phyloP scores from a whole-genome alignment of 2,797 vertebrate genomes.

The Chaunax sp. region DNA sequence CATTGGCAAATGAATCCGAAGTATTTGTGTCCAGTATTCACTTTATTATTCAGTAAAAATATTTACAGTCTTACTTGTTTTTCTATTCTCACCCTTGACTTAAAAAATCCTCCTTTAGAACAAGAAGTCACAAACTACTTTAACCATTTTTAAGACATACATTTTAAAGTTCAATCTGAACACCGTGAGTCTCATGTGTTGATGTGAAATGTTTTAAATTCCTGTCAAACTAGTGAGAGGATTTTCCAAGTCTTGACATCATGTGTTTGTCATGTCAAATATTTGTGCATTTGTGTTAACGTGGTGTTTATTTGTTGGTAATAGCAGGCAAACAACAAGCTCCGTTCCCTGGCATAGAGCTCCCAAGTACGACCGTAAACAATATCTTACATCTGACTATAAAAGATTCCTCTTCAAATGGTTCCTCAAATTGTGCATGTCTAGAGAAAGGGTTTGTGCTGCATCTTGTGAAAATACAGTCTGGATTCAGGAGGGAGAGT shows the following conservation, averaged over 20 bases:
- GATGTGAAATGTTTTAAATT: neutral
- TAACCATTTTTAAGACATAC: neutral
- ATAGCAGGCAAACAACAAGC: slow-evolving; percentile 89
- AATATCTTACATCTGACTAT: slow-evolving; percentile 80
- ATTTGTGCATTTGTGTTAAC: slow-evolving; percentile 84
- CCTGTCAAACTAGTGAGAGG: slow-evolving; percentile 46
- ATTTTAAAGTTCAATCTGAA: too few species aligned
- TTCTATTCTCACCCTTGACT: slow-evolving; percentile 67
- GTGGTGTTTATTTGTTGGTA: slow-evolving; percentile 88
- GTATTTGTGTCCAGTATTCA: slow-evolving; percentile 47
- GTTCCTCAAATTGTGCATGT: slow-evolving; percentile 83
- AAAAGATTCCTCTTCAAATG: slow-evolving; percentile 79
- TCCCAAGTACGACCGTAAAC: slow-evolving; percentile 87
- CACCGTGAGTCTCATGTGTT: slow-evolving; percentile 12
- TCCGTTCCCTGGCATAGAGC: slow-evolving; percentile 88
- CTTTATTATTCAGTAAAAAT: slow-evolving; percentile 55
- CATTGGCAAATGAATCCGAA: slow-evolving; percentile 78
- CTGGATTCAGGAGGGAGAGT: slow-evolving; percentile 62
- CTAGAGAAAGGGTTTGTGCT: slow-evolving; percentile 76
- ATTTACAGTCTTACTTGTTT: slow-evolving; percentile 61
- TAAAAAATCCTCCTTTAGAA: slow-evolving; percentile 73
- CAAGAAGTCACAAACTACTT: slow-evolving; percentile 1
- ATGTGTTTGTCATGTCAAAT: slow-evolving; percentile 80
- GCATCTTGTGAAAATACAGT: slow-evolving; percentile 75
- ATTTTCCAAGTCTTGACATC: slow-evolving; percentile 78